Percentiles rank a stretch among this genome's conserved stretches.
Conservation (phyloP, 2,888 invertebrate genomes). For the Drosophila pseudotalamancana region DNA sequence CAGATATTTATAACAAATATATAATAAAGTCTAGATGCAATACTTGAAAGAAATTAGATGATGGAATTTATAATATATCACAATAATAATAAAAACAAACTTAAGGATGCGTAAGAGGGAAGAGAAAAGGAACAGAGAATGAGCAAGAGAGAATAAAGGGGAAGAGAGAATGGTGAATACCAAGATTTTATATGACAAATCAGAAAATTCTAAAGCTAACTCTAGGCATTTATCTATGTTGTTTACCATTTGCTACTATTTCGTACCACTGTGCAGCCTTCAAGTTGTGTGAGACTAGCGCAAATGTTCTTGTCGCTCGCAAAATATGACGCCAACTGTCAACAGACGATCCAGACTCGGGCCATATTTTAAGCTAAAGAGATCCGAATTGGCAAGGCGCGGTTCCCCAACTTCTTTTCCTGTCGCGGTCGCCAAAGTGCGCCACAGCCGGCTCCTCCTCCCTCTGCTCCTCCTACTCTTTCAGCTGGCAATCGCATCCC, state of each 20-base stretch:
- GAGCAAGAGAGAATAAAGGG: background rate
- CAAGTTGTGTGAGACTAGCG: constrained; percentile 5
- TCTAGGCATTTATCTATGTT: background rate
- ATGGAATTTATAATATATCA: no score
- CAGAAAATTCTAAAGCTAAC: no score
- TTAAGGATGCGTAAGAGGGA: background rate
- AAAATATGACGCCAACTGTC: constrained; percentile 66
- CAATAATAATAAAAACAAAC: no score
- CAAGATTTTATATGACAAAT: no score
- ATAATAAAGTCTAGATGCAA: no score
- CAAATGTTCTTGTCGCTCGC: constrained; percentile 14
- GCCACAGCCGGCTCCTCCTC: background rate
- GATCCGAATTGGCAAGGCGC: constrained; percentile 43
- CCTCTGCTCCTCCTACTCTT: background rate
- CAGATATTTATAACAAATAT: no score
- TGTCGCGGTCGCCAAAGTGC: constrained; percentile 20
- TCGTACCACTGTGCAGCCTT: constrained; percentile 37
- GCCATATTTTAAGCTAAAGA: constrained; percentile 64
- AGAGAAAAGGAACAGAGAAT: background rate
- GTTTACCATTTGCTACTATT: background rate
- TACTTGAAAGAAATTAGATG: no score
- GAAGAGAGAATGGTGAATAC: background rate
- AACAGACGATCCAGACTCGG: constrained; percentile 49
- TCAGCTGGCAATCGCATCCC: constrained; percentile 16
- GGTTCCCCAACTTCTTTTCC: constrained; percentile 18